Base-by-base conservation (phyloP, 1,140 invertebrate species). In the Sesamia nonagrioides region DNA sequence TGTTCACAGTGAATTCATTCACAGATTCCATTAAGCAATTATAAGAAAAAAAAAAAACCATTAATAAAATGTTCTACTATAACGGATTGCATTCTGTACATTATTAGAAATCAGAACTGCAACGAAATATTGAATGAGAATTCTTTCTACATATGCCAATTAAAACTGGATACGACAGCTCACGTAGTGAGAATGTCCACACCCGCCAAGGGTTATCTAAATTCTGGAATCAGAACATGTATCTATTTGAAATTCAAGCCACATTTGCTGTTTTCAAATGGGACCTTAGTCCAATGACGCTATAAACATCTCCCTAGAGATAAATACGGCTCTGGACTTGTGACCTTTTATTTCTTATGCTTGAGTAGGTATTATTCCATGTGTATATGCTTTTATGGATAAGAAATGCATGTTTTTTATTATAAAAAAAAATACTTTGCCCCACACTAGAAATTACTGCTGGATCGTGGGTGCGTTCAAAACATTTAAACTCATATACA, bases 191-290 rank as follows among this genome's bases (percentile, higher is more conserved):
- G 18, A 48, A 15, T 42, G 18, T 68, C 7, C 18, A 15, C 11
- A 15, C 6, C 13, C 5, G 42, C 21, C 63, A 68, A 45, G 48
- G 63, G n/a, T 40, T 42, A 9, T 48, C 63, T 13, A 45, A 2
- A 68, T 68, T 68, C 13, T 33, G 63, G 33, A 68, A 68, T 48
- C 63, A 68, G 63, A 45, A 27, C 63, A 68, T 68, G 63, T 68
- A 27, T 48, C 63, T 68, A 21, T 48, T 68, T 68, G 45, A 68
- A 45, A 68, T 68, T 68, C 42, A 27, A 48, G 40, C 42, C 42
- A 68, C 63, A 17, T 27, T 61, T 48, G 63, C 37, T 68, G 40
- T 68, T 68, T 63, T 63, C 42, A 68, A 60, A 60, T 60, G 71
- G 11, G 17, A 56, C 71, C 52, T 56, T 73, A 54, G 33, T 42